Conservation (phyloP, 2,113 vertebrate genomes). For the Rattus norvegicus region GRCr8 NC_086030.1:5812001-5812500, state of each 20-base stretch:
- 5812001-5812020: not conserved
- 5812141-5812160: not conserved
- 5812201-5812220: not conserved
- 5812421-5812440: not conserved
- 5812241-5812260: not conserved
- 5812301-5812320: not conserved
- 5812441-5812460: not conserved
- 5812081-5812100: not conserved
- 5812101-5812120: not conserved
- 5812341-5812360: not conserved
- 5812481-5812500: not conserved
- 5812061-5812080: not conserved
- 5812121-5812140: not conserved
- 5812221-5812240: not conserved
- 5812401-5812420: no score
- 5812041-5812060: not conserved
- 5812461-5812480: not conserved
- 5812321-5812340: slow-evolving; percentile 18
- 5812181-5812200: not conserved
- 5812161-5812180: not conserved
- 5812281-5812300: not conserved
- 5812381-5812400: no score
- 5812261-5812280: not conserved
- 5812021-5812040: not conserved
- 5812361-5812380: no score